Evolutionary conservation across 2,888 invertebrate genomes (phyloP), one percentile per base, ranked within the genome.

Genomic region (Yponomeuta cagnagella): DNA sequence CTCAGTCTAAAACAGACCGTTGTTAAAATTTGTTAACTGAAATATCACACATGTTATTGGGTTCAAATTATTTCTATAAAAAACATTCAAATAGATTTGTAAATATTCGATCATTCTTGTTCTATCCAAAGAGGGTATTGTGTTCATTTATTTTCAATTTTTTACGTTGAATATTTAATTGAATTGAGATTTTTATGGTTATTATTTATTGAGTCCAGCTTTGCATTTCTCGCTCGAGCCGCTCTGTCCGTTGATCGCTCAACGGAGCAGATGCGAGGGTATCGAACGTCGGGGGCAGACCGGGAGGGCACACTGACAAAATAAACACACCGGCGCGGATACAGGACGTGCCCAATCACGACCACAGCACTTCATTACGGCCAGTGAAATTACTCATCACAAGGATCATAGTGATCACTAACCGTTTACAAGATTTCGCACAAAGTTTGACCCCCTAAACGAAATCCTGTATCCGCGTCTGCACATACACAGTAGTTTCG

Each of bases 161-260:
- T 79, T 15, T 58, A 77, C 79, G 80, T 76, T 72, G 52, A 70
- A 64, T 81, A 58, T 80, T 78, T 77, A 79, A 70, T 71, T 78
- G 75, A 76, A 78, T 76, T 85, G 85, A 88, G 86, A 86, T 88
- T 88, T 23, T 77, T 78, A 64, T 67, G 10, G 84, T 79, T 81
- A 83, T 77, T 86, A 86, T 86, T 90, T 88, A 89, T 89, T 88
- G 83, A 83, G 86, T 82, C 90, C 90, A 90, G 90, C 83, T 77
- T 82, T 89, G 90, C 90, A 90, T 91, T 91, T 85, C 81, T 81
- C 84, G 83, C 80, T 82, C 82, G 82, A 77, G 74, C 71, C 72
- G 68, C 73, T 75, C 68, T 66, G 68, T 70, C 70, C 15, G 52
- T 58, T 58, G 52, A 15, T 5, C 52, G 12, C 3, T 58, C 52